A percentile compares a stretch with the other conserved stretches of the same genome.
phyloP scores from a whole-genome alignment of 2,888 invertebrate species.

The Zeuzera pyrina region DNA sequence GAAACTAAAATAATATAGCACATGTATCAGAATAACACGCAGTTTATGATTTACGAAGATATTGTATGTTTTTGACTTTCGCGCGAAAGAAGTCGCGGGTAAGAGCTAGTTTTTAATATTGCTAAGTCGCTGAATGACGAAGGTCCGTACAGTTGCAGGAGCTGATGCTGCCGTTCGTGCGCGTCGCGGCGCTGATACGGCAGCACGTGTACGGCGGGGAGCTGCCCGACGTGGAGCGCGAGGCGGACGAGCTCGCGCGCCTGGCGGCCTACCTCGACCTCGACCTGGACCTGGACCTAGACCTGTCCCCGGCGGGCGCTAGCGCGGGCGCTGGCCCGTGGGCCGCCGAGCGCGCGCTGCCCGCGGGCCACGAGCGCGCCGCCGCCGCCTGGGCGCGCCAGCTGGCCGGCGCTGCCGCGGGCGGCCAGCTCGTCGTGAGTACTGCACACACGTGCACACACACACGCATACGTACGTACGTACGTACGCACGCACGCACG shows the following conservation, averaged over 20 bases:
- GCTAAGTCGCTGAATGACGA: no score
- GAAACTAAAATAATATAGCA: no score
- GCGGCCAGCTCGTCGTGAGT: slow-evolving; percentile 50
- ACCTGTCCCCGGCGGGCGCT: not conserved
- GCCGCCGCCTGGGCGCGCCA: slow-evolving; percentile 31
- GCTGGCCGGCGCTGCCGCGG: slow-evolving; percentile 37
- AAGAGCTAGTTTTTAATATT: no score
- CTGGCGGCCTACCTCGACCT: slow-evolving; percentile 86
- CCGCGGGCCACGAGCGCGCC: slow-evolving; percentile 15
- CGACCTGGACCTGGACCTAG: slow-evolving; percentile 15
- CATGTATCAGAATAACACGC: no score
- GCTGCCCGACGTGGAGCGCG: slow-evolving; percentile 77
- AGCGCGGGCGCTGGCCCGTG: slow-evolving; percentile 34
- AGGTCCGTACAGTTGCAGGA: slow-evolving; percentile 86
- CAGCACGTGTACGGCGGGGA: slow-evolving; percentile 87
- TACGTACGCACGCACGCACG: no score
- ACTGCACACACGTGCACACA: no score
- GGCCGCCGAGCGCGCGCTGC: slow-evolving; percentile 25
- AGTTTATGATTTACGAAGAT: no score
- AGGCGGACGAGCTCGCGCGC: slow-evolving; percentile 82
- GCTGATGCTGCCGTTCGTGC: slow-evolving; percentile 86
- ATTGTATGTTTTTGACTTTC: no score
- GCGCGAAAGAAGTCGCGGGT: no score
- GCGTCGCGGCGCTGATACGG: slow-evolving; percentile 86
- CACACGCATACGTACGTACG: no score